phyloP scores from a whole-genome alignment of 2,113 vertebrate species.

The Oncorhynchus keta region DNA sequence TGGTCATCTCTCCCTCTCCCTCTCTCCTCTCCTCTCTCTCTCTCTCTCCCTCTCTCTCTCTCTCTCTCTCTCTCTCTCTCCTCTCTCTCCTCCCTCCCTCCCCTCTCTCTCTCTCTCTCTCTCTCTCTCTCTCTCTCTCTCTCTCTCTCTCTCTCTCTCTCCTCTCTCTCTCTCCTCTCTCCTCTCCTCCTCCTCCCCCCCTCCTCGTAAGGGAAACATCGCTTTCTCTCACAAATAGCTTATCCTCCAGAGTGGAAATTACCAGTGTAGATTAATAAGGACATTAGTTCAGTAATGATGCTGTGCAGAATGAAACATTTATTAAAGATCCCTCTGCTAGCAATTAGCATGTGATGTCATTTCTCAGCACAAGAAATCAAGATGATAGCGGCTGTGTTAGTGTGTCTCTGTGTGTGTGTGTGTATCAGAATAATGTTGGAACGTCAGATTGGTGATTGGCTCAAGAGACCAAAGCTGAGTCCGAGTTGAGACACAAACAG shows the following conservation, averaged over 20 bases:
- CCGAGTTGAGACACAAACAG: background rate
- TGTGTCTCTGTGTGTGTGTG: constrained; percentile 47
- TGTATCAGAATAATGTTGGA: constrained; percentile 11
- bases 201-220: constrained; percentile 37
- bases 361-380: constrained; percentile 76
- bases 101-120: no score
- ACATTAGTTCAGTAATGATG: constrained; percentile 80
- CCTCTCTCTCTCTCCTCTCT: no score
- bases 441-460: constrained; percentile 44
- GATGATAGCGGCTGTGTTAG: constrained; percentile 72
- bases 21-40: no score
- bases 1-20: background rate
- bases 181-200: constrained; percentile 8
- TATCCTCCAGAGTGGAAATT: constrained; percentile 74
- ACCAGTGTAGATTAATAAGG: constrained; percentile 79
- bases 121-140: no score
- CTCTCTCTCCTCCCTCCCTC: no score
- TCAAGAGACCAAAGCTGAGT: constrained; percentile 21
- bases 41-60: no score
- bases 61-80: no score
- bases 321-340: constrained; percentile 85
- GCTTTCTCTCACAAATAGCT: constrained; percentile 61
- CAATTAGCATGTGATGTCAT: constrained; percentile 81
- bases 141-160: no score
- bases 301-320: constrained; percentile 79